Conservation (phyloP, 2,888 invertebrate genomes). For the Leptodirus hochenwartii region DNA sequence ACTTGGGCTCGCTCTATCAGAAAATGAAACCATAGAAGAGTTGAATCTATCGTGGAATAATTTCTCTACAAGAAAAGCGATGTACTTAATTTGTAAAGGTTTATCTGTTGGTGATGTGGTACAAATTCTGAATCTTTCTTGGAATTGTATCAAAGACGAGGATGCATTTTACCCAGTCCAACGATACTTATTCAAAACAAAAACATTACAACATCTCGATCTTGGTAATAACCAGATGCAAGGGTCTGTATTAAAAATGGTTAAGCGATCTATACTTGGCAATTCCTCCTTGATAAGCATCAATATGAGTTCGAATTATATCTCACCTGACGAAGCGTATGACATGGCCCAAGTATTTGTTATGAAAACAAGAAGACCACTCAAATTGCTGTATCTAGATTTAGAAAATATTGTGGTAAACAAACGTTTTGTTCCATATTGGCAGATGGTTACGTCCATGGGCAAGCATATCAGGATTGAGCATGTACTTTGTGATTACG, state of each 20-base stretch:
- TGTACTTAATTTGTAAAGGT: conserved; percentile 10
- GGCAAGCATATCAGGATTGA: conserved; percentile 24
- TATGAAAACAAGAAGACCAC: too few species aligned
- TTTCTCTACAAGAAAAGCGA: conserved; percentile 24
- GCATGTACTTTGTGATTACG: conserved; percentile 29
- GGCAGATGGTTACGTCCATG: conserved; percentile 15
- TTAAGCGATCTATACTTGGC: too few species aligned
- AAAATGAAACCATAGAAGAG: conserved; percentile 25
- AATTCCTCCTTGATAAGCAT: too few species aligned
- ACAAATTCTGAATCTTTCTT: conserved; percentile 29
- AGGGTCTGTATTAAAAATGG: too few species aligned
- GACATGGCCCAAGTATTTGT: too few species aligned
- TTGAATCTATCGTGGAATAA: conserved; percentile 37
- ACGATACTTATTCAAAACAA: conserved; percentile 17
- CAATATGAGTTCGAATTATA: too few species aligned
- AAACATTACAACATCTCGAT: conserved; percentile 21
- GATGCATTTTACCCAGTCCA: conserved; percentile 18
- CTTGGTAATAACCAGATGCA: conserved; percentile 25
- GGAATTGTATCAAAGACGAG: conserved; percentile 28
- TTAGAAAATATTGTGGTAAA: too few species aligned
- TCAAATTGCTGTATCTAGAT: too few species aligned
- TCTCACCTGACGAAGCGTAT: too few species aligned
- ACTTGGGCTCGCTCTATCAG: conserved; percentile 24
- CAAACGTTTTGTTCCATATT: conserved; percentile 13
- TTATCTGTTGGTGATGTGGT: not conserved